Percentiles rank a stretch among this genome's conserved stretches.
Conservation (phyloP, 1,140 invertebrate species). For the Drosophila bifasciata region DNA sequence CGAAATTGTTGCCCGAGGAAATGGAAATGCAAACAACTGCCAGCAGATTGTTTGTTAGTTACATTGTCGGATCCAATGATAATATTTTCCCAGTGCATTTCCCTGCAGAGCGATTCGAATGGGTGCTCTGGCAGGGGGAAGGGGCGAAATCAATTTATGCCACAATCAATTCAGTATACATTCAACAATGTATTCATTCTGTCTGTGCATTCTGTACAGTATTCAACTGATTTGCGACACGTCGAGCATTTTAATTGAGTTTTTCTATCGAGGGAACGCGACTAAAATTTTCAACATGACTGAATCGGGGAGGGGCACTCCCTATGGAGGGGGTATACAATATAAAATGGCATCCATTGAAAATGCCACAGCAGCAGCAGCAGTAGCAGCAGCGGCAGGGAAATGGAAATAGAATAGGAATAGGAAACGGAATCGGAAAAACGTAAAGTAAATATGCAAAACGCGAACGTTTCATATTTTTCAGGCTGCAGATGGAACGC, state of each 20-base stretch:
- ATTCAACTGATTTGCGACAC: conserved; percentile 70
- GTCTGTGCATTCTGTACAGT: conserved; percentile 10
- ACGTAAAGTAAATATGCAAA: conserved; percentile 75
- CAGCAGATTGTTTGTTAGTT: conserved; percentile 24
- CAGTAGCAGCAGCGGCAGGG: not conserved
- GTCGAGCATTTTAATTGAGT: conserved; percentile 74
- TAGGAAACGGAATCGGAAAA: conserved; percentile 9
- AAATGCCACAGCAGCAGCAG: conserved; percentile 10
- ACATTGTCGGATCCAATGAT: conserved; percentile 43
- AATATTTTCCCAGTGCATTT: conserved; percentile 44
- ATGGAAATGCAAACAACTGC: conserved; percentile 37
- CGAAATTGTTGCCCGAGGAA: conserved; percentile 18
- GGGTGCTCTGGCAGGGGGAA: not conserved
- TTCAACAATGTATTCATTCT: conserved; percentile 5
- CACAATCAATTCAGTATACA: conserved; percentile 61
- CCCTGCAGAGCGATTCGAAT: conserved; percentile 28
- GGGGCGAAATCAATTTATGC: conserved; percentile 56
- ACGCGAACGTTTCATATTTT: conserved; percentile 72
- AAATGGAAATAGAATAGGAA: conserved; percentile 6
- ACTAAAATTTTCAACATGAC: conserved; percentile 57
- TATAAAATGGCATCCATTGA: conserved; percentile 17
- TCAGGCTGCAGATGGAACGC: conserved; percentile 32
- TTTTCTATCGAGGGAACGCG: conserved; percentile 52
- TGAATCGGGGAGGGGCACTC: conserved; percentile 11
- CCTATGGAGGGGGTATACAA: conserved; percentile 2